Evolutionary conservation across 2,888 invertebrate genomes (phyloP).

Genomic region (Allacma fusca): DNA sequence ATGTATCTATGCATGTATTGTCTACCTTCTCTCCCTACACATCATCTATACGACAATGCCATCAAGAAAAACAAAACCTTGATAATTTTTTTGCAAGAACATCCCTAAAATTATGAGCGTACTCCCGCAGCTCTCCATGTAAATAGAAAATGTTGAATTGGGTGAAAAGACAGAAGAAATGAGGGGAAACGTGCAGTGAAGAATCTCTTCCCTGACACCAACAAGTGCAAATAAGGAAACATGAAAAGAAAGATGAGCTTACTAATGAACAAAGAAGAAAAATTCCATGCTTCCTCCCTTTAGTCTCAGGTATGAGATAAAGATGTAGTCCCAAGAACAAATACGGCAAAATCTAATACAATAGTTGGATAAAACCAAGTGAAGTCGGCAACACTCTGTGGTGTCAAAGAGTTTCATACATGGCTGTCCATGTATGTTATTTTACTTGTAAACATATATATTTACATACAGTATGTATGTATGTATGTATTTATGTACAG

Average conservation of each 20-base stretch:
- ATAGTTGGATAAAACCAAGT: not conserved
- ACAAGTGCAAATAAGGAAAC: slow-evolving; percentile 27
- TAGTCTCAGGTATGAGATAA: slow-evolving; percentile 9
- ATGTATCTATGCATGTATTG: no score
- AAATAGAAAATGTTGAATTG: not conserved
- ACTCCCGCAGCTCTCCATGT: not conserved
- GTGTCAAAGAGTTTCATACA: no score
- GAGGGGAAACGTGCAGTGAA: not conserved
- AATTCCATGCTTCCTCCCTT: slow-evolving; percentile 25
- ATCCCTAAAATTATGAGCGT: not conserved
- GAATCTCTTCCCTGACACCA: slow-evolving; percentile 7
- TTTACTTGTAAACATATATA: no score
- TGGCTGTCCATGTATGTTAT: no score
- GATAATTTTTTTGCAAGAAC: not conserved
- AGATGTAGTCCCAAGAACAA: slow-evolving; percentile 19
- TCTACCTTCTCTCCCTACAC: not conserved
- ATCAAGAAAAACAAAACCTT: not conserved
- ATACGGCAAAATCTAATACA: slow-evolving; percentile 25
- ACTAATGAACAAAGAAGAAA: slow-evolving; percentile 37
- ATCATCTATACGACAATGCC: not conserved
- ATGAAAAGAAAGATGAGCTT: slow-evolving; percentile 32
- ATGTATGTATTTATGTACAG: no score
- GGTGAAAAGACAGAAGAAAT: not conserved
- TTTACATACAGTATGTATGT: no score
- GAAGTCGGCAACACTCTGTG: not conserved